These are phyloP conservation scores for Chaenogobius annularis DNA, from an alignment of 2,113 vertebrate species.

Conservation along the genomic window DNA sequence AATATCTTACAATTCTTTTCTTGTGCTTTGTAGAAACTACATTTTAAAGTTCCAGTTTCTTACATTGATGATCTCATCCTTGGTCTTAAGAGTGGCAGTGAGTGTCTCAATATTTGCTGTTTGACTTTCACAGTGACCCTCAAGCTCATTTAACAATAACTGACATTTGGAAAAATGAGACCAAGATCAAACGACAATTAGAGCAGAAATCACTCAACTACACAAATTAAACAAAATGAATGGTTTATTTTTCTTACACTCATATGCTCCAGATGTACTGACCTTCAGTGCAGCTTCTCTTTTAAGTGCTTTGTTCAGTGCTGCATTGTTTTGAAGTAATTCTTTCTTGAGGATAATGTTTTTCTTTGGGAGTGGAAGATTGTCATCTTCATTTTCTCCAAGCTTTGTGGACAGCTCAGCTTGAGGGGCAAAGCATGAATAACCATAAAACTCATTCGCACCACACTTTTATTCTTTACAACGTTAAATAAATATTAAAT, in stretches of 20 bases:
- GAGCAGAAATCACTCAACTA: background rate
- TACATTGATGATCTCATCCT: slow-evolving; percentile 79
- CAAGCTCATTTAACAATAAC: slow-evolving; percentile 65
- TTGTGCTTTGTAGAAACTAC: background rate
- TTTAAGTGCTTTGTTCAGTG: slow-evolving; percentile 76
- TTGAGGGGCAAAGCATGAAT: slow-evolving; percentile 30
- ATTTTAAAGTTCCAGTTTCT: slow-evolving; percentile 18
- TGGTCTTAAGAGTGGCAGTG: slow-evolving; percentile 70
- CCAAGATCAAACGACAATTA: slow-evolving; percentile 46
- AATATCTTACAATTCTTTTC: background rate
- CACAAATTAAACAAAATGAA: background rate
- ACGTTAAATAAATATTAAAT: background rate
- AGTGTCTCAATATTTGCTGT: slow-evolving; percentile 71
- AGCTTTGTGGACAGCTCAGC: slow-evolving; percentile 67
- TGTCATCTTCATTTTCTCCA: slow-evolving; percentile 60
- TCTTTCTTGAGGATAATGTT: slow-evolving; percentile 71
- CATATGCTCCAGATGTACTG: slow-evolving; percentile 12
- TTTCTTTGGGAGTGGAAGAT: slow-evolving; percentile 59
- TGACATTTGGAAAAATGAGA: slow-evolving; percentile 72
- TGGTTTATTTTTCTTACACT: background rate
- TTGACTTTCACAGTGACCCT: slow-evolving; percentile 66
- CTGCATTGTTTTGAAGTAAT: slow-evolving; percentile 74
- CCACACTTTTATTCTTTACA: background rate
- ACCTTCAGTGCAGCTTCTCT: slow-evolving; percentile 79
- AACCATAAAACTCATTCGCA: background rate